Conservation (phyloP, 2,888 invertebrate species). For the Xanthia togata region DNA sequence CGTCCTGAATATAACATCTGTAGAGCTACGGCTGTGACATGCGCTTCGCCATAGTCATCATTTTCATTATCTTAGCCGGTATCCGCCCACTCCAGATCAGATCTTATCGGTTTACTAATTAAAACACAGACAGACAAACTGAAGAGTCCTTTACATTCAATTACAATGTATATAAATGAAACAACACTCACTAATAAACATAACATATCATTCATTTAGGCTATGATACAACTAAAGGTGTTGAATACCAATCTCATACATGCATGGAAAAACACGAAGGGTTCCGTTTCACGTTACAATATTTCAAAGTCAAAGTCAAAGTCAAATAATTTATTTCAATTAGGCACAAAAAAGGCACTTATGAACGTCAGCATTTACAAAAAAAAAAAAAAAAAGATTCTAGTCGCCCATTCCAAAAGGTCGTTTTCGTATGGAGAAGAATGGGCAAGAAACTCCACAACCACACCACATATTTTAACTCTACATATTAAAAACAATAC, state of each 20-base stretch:
- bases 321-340: too few species aligned
- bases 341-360: too few species aligned
- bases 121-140: constrained; percentile 7
- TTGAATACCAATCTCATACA: neutral
- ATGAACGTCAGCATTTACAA: too few species aligned
- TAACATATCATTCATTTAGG: constrained; percentile 1
- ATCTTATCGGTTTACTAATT: constrained; percentile 22
- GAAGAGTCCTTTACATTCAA: neutral
- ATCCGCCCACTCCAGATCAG: constrained; percentile 37
- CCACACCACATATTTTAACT: too few species aligned
- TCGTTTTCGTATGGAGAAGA: too few species aligned
- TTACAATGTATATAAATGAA: constrained; percentile 17
- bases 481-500: too few species aligned
- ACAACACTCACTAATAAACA: neutral
- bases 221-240: neutral
- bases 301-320: too few species aligned
- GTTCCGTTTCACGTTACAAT: neutral
- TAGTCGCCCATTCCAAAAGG: too few species aligned
- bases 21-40: constrained; percentile 45
- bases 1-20: constrained; percentile 64
- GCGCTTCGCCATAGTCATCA: constrained; percentile 50
- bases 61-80: constrained; percentile 46
- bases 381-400: too few species aligned
- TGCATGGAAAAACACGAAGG: neutral
- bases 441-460: too few species aligned